phyloP scores from a whole-genome alignment of 2,797 vertebrate genomes.

The Heteromormyrus szaboi region DNA sequence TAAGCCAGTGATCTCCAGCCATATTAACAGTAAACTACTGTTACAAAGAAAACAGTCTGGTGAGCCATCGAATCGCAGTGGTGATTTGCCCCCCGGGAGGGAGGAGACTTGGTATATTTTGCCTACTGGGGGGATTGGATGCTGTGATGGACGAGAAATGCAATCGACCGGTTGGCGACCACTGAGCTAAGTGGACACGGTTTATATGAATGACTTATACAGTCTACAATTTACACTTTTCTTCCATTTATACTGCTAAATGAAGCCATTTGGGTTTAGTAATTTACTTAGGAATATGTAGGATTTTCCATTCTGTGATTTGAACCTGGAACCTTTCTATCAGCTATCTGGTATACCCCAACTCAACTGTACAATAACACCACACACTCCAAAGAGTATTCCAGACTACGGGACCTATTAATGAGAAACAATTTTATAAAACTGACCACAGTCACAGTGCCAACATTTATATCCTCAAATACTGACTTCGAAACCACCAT shows the following conservation, averaged over 20 bases:
- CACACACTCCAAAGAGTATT: neutral
- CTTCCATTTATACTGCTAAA: neutral
- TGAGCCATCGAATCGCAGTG: neutral
- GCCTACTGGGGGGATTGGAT: neutral
- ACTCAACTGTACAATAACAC: neutral
- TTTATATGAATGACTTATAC: neutral
- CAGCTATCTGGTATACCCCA: neutral
- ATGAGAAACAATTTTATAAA: neutral
- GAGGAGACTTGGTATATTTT: neutral
- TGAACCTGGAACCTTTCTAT: neutral
- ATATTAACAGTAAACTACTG: neutral
- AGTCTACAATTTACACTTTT: neutral
- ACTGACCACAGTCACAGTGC: neutral
- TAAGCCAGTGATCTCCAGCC: neutral
- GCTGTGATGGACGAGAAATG: neutral
- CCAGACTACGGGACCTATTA: neutral
- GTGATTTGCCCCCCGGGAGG: neutral
- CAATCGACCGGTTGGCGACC: neutral
- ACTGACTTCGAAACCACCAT: neutral
- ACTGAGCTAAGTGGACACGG: neutral
- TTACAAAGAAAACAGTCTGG: neutral
- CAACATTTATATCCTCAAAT: constrained; percentile 1
- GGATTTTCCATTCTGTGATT: neutral
- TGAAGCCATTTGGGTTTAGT: neutral
- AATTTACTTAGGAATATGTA: neutral